A percentile compares a stretch with the other conserved stretches of the same genome.
Conservation (phyloP, 2,888 invertebrate species). For the Himalopsyche japonica region DNA sequence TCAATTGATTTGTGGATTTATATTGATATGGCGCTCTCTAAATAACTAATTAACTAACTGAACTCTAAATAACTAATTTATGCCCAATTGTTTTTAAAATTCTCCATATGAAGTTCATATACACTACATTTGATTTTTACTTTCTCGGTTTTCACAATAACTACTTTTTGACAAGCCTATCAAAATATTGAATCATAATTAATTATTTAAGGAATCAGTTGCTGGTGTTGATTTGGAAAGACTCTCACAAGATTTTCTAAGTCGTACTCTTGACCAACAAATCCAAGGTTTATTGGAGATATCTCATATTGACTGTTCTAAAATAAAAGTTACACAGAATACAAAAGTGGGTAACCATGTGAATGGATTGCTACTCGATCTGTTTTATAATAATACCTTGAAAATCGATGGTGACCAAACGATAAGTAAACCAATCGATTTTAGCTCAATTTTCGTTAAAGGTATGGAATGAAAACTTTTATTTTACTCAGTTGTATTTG, state of each 20-base stretch:
- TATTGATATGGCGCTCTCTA: no score
- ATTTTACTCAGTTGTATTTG: no score
- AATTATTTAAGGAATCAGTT: slow-evolving; percentile 51
- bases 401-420: slow-evolving; percentile 51
- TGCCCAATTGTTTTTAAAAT: no score
- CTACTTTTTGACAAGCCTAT: no score
- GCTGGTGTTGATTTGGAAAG: slow-evolving; percentile 53
- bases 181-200: not conserved
- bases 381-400: slow-evolving; percentile 51
- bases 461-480: slow-evolving; percentile 39
- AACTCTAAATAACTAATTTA: no score
- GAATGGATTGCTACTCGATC: slow-evolving; percentile 48
- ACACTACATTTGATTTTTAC: no score
- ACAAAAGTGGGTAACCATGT: slow-evolving; percentile 47
- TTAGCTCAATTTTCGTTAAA: slow-evolving; percentile 42
- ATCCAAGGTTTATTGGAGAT: slow-evolving; percentile 52
- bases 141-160: no score
- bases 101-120: no score
- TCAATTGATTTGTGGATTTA: slow-evolving; percentile 1
- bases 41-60: no score
- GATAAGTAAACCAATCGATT: slow-evolving; percentile 43
- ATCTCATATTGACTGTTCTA: slow-evolving; percentile 48
- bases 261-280: slow-evolving; percentile 55
- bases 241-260: slow-evolving; percentile 57
- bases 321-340: slow-evolving; percentile 45